Base-by-base conservation (phyloP, 1,140 invertebrate genomes). In the Lasioglossum baleicum region DNA sequence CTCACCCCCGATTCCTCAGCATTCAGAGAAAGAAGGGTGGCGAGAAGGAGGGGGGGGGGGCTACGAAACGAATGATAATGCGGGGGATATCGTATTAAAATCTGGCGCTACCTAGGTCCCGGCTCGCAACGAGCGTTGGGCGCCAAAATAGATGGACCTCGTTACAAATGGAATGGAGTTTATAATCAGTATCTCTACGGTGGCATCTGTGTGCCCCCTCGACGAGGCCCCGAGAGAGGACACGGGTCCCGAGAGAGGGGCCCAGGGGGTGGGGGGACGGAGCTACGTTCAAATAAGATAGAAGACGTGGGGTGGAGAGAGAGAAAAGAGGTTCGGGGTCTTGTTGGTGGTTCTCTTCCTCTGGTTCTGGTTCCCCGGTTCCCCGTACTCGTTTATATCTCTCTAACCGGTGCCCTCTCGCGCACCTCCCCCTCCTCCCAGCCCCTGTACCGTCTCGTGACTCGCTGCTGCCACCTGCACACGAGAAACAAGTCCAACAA, bases 111-210 rank as follows among this genome's bases (percentile, higher is more conserved):
- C 91, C 88, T 90, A 90, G 85, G 69, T 63, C 61, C 71, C 35
- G 61, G 85, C 68, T 40, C 82, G 81, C 83, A 86, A 84, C 84
- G 82, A 87, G 82, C 72, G 70, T 75, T 81, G 89, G 88, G 87
- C 90, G 91, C 91, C 90, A 90, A 93, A 93, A 93, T 92, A 92
- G 90, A 93, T 92, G 92, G 90, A 90, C 85, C 92, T 92, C 90
- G 91, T 92, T 92, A 92, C 91, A 92, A 93, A 92, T 93, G 92
- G 90, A 93, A 92, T 92, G 91, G 92, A 93, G 89, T 92, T 92
- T 92, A 92, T 92, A 93, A 92, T 93, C 90, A 88, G 91, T 92
- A 93, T 93, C 92, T 92, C 86, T 70, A 69, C 85, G 85, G 88
- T 90, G 89, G 91, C 90, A 93, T 93, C 92, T 90, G 83, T 84